Base-by-base conservation (phyloP, 2,888 invertebrate genomes). In the Aporophyla nigra region DNA sequence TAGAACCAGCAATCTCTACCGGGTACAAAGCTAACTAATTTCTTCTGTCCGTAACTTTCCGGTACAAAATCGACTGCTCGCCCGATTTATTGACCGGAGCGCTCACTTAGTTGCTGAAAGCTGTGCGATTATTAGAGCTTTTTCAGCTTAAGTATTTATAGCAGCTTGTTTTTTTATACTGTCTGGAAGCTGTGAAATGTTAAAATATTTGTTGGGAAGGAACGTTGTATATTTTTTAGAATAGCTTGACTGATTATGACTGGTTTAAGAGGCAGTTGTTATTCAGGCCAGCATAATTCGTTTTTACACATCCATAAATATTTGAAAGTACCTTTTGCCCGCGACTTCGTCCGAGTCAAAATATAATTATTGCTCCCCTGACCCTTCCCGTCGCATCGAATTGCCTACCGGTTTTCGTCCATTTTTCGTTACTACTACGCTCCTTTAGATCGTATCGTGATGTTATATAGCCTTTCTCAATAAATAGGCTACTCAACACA, bases 61-160 rank as follows among this genome's bases (percentile, higher is more conserved):
- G 43, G 80, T n/a, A 46, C n/a, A 65, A 80, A 78, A 74, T 78
- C 46, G 78, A 19, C 46, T 73, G 58, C 27, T 73, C 33, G 2
- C 33, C 58, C 62, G 76, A 82, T 82, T 84, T 73, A 83, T 84
- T 84, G 72, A 73, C 43, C 51, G 27, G 56, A 67, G 43, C 59
- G 63, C 21, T 61, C 49, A 73, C 71, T 53, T 68, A 83, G 71
- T 40, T 24, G 74, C 66, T 83, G 67, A 80, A 80, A 84, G 81
- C 85, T 27, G 5, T 2, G 70, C 85, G 68, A 76, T 84, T 84
- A 80, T 84, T 76, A 61, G 65, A 68, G 71, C 66, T 83, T 81
- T 65, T n/a, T 24, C 2, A 74, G 84, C 67, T 81, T 68, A 58
- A 70, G 62, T 78, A 58, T 82, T 84, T 72, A 49, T 66, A 43